phyloP scores from a whole-genome alignment of 1,140 invertebrate genomes.

The Drepana arcuata region DNA sequence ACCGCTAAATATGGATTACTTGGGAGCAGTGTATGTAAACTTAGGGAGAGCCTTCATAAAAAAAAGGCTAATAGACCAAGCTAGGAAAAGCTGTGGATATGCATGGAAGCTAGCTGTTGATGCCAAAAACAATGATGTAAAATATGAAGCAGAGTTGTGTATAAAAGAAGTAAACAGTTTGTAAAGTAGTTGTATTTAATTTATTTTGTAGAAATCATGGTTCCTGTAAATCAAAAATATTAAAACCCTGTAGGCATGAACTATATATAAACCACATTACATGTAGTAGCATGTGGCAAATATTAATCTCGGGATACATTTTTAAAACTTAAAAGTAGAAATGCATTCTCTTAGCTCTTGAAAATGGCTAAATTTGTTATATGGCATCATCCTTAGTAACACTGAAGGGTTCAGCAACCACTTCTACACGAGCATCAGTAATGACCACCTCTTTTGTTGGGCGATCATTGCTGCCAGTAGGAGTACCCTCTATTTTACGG shows the following conservation, averaged over 20 bases:
- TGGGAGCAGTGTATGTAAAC: conserved; percentile 86
- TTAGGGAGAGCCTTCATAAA: conserved; percentile 85
- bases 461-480: conserved; percentile 83
- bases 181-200: conserved; percentile 28
- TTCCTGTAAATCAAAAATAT: too few relatives aligned
- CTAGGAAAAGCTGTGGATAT: conserved; percentile 79
- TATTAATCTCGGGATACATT: too few relatives aligned
- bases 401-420: conserved; percentile 82
- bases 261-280: too few relatives aligned
- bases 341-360: too few relatives aligned
- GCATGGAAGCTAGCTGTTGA: conserved; percentile 80
- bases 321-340: too few relatives aligned
- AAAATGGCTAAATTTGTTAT: too few relatives aligned
- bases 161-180: conserved; percentile 74
- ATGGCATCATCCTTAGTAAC: conserved; percentile 86
- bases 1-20: conserved; percentile 76
- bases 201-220: conserved; percentile 15
- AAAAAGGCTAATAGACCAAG: conserved; percentile 78
- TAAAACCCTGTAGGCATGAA: too few relatives aligned
- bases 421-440: conserved; percentile 79
- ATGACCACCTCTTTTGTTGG: conserved; percentile 88
- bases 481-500: conserved; percentile 85
- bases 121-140: conserved; percentile 75
- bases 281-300: too few relatives aligned
- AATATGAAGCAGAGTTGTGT: conserved; percentile 80